Evolutionary conservation across 2,888 invertebrate genomes (phyloP).

Genomic region (Lasiommata megera): DNA sequence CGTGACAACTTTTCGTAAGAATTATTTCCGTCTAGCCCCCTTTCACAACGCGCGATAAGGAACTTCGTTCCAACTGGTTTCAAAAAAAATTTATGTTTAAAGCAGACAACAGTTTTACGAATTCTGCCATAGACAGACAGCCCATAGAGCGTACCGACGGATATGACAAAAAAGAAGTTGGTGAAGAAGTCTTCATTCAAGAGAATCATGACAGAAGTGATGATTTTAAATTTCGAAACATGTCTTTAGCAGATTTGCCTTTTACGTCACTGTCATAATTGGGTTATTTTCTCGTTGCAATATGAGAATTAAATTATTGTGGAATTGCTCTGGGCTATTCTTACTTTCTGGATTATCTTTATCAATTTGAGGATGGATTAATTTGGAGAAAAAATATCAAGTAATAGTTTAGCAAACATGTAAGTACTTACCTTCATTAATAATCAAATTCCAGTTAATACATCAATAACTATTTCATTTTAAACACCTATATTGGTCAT

Average conservation of each 20-base stretch:
- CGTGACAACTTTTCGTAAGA: no score
- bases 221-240: conserved; percentile 52
- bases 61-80: no score
- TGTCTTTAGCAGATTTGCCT: conserved; percentile 13
- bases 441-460: not conserved
- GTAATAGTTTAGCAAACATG: not conserved
- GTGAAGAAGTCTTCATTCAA: not conserved
- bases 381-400: not conserved
- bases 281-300: conserved; percentile 34
- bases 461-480: not conserved
- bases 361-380: conserved; percentile 39
- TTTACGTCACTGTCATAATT: conserved; percentile 28
- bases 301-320: conserved; percentile 67
- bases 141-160: no score
- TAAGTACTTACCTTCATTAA: not conserved
- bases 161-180: not conserved
- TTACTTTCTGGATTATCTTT: conserved; percentile 63
- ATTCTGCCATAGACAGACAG: no score
- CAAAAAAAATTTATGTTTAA: no score
- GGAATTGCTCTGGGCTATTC: conserved; percentile 66
- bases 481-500: no score
- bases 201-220: conserved; percentile 16
- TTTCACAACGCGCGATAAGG: no score
- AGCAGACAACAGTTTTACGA: no score
- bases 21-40: no score